phyloP scores from a whole-genome alignment of 1,140 invertebrate genomes.

The Myzus persicae region DNA sequence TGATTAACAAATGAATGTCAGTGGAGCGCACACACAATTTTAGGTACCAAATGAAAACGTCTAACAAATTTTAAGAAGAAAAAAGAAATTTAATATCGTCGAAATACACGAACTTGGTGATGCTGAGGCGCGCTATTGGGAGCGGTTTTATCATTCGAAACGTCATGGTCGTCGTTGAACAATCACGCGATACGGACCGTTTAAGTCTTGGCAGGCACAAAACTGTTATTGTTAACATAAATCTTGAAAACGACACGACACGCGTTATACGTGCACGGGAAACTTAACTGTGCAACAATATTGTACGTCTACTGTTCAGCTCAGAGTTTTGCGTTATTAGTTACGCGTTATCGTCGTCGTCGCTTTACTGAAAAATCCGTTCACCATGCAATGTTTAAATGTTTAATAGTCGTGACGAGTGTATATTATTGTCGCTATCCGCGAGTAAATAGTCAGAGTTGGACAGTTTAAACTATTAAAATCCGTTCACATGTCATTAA shows the following conservation, averaged over 20 bases:
- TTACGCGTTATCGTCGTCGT: not conserved
- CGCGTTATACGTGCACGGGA: not conserved
- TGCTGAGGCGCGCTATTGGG: not conserved
- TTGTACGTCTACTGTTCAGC: not conserved
- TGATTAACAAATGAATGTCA: not conserved
- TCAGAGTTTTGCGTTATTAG: not conserved
- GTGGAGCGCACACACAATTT: not conserved
- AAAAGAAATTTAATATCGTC: slow-evolving; percentile 2
- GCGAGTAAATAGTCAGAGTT: not conserved
- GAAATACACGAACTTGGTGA: not conserved
- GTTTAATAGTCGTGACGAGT: not conserved
- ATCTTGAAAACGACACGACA: not conserved
- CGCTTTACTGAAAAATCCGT: not conserved
- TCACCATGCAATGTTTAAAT: not conserved
- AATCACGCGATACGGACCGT: not conserved
- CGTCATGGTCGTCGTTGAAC: not conserved
- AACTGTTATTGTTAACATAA: slow-evolving; percentile 8
- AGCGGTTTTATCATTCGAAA: not conserved
- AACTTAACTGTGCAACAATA: not conserved
- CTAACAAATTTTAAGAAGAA: not conserved
- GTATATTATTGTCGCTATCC: not conserved
- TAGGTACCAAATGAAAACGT: not conserved
- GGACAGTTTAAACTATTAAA: not conserved
- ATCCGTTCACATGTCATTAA: not conserved
- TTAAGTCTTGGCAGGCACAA: not conserved